Percentiles rank a stretch among this genome's conserved stretches.
These are phyloP conservation scores for Cartodere bifasciata DNA, from an alignment of 2,888 invertebrate genomes.

Conservation along the genomic window DNA sequence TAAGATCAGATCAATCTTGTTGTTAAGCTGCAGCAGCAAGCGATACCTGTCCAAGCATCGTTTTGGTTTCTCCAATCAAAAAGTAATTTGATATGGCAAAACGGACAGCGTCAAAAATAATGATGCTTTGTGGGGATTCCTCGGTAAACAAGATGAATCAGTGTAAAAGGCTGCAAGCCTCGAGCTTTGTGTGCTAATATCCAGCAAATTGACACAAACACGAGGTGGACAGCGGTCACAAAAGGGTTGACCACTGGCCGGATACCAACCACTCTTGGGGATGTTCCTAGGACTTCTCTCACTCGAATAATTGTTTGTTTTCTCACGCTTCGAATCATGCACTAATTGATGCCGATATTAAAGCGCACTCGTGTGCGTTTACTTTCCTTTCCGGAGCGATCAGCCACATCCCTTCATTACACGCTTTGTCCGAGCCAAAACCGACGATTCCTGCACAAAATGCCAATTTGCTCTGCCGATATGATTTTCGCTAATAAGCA, in stretches of 20 bases:
- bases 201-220: constrained; percentile 33
- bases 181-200: constrained; percentile 27
- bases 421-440: constrained; percentile 28
- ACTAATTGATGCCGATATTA: constrained; percentile 37
- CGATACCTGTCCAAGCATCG: constrained; percentile 26
- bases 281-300: constrained; percentile 26
- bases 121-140: constrained; percentile 32
- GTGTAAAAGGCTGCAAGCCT: constrained; percentile 10
- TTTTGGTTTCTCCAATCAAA: constrained; percentile 30
- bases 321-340: constrained; percentile 35
- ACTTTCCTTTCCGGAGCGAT: constrained; percentile 22
- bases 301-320: constrained; percentile 37
- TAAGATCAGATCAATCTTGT: no score
- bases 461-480: constrained; percentile 30
- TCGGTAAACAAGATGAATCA: constrained; percentile 28
- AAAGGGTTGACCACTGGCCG: constrained; percentile 25
- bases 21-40: constrained; percentile 11
- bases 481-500: constrained; percentile 30
- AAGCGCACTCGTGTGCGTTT: constrained; percentile 31
- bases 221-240: constrained; percentile 22
- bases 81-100: constrained; percentile 30
- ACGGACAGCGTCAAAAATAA: constrained; percentile 32
- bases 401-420: constrained; percentile 28
- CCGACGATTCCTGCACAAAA: constrained; percentile 27
- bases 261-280: constrained; percentile 33